Evolutionary conservation across 2,888 invertebrate species (phyloP), one percentile per base, ranked within the genome.

Genomic region (Sarcophaga caerulescens): DNA sequence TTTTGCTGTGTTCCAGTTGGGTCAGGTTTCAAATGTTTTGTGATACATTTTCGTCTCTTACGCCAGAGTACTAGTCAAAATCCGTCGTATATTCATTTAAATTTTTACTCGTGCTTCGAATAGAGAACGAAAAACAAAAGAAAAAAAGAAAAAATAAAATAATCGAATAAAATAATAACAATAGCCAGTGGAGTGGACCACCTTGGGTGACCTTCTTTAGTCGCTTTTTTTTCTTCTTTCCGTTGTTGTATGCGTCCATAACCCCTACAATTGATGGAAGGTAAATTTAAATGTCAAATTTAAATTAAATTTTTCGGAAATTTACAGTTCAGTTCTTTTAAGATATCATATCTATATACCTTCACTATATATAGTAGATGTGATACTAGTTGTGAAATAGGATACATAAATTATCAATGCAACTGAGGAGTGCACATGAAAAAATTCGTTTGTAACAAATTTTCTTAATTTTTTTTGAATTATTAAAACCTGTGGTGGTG

Each of bases 161-260:
- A 88, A 85, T 14, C 69, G 25, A 59, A 60, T 19, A 76, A 47
- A 73, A 65, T 17, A n/a, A 25, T 19, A 25, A 59, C 52, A 71
- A 68, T 63, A 68, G 62, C 71, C 78, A 75, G 19, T 82, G n/a
- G 21, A 77, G 82, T 89, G 89, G 91, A 90, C 90, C 92, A 91
- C 90, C 90, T 91, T 91, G 91, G 90, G 90, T 89, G 92, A 91
- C 91, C 92, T 91, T 91, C 92, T 91, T 91, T 85, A 89, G 70
- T 59, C 47, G 25, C n/a, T 76, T 17, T 25, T 10, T 12, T 66
- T 19, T 14, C 17, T 44, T 21, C 4, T 66, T 19, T 19, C 57
- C 19, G 14, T 68, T 21, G 14, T 19, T 44, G 57, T 23, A 14
- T 23, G 60, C 19, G 68, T 14, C 17, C 74, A 44, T 57, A 63